phyloP scores from a whole-genome alignment of 1,140 invertebrate species.

The Melitaea cinxia region DNA sequence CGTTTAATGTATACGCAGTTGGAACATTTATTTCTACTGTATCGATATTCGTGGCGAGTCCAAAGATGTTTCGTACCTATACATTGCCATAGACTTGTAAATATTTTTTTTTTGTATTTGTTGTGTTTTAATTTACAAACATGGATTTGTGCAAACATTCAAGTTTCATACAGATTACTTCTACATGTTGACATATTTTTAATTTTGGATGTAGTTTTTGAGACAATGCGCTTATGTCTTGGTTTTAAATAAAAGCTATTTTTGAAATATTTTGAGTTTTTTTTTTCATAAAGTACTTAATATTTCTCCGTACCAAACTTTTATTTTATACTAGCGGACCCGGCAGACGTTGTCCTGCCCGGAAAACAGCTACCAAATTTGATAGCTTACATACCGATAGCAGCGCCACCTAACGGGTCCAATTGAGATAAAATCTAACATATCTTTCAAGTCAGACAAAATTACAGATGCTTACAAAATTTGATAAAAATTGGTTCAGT shows the following conservation, averaged over 20 bases:
- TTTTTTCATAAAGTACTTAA: not conserved
- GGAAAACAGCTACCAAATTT: too few species aligned
- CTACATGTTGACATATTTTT: slow-evolving; percentile 38
- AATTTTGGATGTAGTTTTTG: slow-evolving; percentile 36
- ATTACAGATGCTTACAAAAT: too few species aligned
- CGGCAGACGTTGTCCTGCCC: too few species aligned
- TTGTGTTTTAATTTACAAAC: slow-evolving; percentile 23
- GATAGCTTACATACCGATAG: too few species aligned
- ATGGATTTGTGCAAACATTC: slow-evolving; percentile 11
- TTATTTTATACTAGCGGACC: too few species aligned
- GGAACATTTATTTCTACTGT: not conserved
- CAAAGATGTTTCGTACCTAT: slow-evolving; percentile 58
- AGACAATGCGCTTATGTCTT: slow-evolving; percentile 42
- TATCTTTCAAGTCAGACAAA: too few species aligned
- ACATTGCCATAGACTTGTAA: slow-evolving; percentile 58
- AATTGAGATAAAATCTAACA: too few species aligned
- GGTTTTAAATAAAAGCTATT: slow-evolving; percentile 54
- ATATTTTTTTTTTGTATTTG: slow-evolving; percentile 48
- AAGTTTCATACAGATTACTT: slow-evolving; percentile 11
- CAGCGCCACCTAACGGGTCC: too few species aligned
- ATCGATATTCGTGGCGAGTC: slow-evolving; percentile 38
- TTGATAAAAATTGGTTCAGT: too few species aligned
- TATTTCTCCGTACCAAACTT: too few species aligned
- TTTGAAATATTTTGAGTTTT: slow-evolving; percentile 22
- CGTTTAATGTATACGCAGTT: not conserved